Conservation (phyloP, 2,113 vertebrate genomes). For the Hirundichthys speculiger region DNA sequence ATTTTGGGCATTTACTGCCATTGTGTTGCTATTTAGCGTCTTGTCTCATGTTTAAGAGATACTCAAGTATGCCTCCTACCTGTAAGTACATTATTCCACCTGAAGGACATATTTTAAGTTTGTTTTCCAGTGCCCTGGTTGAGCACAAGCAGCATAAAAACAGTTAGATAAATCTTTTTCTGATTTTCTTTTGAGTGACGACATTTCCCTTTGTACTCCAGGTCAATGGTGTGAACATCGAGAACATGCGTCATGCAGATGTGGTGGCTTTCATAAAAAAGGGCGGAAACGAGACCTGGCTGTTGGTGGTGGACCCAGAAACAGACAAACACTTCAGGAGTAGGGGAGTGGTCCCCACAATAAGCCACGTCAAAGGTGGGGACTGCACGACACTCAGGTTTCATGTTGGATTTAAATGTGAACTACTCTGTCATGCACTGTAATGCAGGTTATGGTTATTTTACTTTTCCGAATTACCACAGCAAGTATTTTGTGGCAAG, state of each 20-base stretch:
- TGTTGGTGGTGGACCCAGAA: conserved; percentile 92
- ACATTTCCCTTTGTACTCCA: conserved; percentile 47
- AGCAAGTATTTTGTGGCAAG: too few relatives aligned
- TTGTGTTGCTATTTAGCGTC: too few relatives aligned
- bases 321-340: conserved; percentile 93
- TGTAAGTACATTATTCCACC: too few relatives aligned
- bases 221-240: conserved; percentile 94
- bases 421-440: background rate
- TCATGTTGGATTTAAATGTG: background rate
- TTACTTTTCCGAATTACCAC: background rate
- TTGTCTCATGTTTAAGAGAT: too few relatives aligned
- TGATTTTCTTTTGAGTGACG: background rate
- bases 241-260: conserved; percentile 90
- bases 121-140: too few relatives aligned
- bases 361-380: conserved; percentile 88
- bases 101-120: too few relatives aligned
- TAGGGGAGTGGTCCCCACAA: conserved; percentile 83
- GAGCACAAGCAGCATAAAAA: too few relatives aligned
- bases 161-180: background rate
- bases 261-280: conserved; percentile 94
- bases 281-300: conserved; percentile 84
- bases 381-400: background rate
- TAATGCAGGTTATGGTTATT: background rate
- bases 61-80: too few relatives aligned
- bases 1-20: too few relatives aligned